Conservation (phyloP, 2,888 invertebrate species). For the Boloria selene region DNA sequence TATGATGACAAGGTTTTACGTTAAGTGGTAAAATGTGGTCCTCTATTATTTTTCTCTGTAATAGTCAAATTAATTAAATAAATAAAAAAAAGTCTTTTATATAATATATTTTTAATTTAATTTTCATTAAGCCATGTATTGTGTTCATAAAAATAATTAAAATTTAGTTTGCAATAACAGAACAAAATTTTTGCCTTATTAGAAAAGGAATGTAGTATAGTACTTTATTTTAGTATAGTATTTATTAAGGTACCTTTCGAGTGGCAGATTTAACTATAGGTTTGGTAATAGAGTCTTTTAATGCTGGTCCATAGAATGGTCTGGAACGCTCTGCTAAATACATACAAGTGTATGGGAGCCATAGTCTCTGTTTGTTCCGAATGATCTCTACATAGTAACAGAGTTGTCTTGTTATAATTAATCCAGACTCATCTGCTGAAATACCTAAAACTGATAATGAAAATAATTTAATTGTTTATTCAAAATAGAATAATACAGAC, state of each 20-base stretch:
- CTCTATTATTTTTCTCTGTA: conserved; percentile 64
- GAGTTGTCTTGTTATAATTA: conserved; percentile 57
- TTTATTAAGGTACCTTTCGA: conserved; percentile 55
- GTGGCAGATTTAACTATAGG: conserved; percentile 43
- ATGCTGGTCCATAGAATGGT: conserved; percentile 68
- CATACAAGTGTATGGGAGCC: conserved; percentile 71
- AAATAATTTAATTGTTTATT: neutral
- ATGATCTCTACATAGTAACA: conserved; percentile 72
- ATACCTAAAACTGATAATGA: conserved; percentile 64
- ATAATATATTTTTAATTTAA: too few relatives aligned
- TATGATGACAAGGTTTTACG: conserved; percentile 55
- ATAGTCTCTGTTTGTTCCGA: conserved; percentile 57
- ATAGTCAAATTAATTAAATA: conserved; percentile 8
- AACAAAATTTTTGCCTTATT: too few relatives aligned
- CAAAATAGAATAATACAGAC: too few relatives aligned
- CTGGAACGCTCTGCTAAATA: conserved; percentile 66
- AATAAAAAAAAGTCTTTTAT: too few relatives aligned
- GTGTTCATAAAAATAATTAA: conserved; percentile 7
- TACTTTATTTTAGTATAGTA: too few relatives aligned
- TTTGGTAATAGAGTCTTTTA: conserved; percentile 47
- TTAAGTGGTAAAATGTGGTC: conserved; percentile 63
- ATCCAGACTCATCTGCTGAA: conserved; percentile 57
- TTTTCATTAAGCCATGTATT: too few relatives aligned
- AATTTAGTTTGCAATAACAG: too few relatives aligned
- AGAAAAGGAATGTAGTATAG: too few relatives aligned